Conservation (phyloP, 1,140 invertebrate genomes). For the Propsilocerus akamusi region DNA sequence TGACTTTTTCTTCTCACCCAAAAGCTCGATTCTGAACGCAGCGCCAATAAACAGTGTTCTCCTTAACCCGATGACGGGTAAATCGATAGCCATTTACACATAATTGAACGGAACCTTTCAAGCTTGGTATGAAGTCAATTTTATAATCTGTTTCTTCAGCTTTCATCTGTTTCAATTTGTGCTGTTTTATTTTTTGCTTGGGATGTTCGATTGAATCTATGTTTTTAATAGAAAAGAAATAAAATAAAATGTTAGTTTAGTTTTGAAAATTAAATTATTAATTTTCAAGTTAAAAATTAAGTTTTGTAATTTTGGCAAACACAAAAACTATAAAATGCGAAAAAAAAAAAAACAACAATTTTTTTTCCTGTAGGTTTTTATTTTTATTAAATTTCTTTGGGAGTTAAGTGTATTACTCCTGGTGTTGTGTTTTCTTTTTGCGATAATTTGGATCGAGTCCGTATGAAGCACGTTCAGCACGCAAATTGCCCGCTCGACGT, state of each 20-base stretch:
- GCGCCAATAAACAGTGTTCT: slow-evolving; percentile 11
- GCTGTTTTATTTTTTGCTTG: too few relatives aligned
- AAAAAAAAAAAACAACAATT: too few relatives aligned
- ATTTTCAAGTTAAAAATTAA: too few relatives aligned
- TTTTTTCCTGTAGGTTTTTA: too few relatives aligned
- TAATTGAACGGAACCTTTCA: slow-evolving; percentile 10
- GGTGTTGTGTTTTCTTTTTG: not conserved
- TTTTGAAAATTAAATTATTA: too few relatives aligned
- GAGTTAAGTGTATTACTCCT: too few relatives aligned
- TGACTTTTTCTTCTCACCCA: slow-evolving; percentile 7
- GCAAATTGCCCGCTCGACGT: not conserved
- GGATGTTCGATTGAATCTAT: too few relatives aligned
- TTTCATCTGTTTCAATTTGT: not conserved
- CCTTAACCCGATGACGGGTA: slow-evolving; percentile 9
- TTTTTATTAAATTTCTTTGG: too few relatives aligned
- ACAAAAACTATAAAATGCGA: too few relatives aligned
- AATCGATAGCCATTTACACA: slow-evolving; percentile 10
- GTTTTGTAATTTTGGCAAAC: too few relatives aligned
- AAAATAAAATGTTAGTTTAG: too few relatives aligned
- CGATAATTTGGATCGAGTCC: not conserved
- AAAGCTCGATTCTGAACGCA: slow-evolving; percentile 11
- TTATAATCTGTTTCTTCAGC: not conserved
- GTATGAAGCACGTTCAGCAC: not conserved
- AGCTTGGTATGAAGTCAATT: slow-evolving; percentile 6
- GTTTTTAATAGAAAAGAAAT: too few relatives aligned